Percentiles rank a stretch among this genome's conserved stretches.
These are phyloP conservation scores for Corythornis leucogaster DNA, from an alignment of 2,797 vertebrate genomes.

Conservation along the genomic window DNA sequence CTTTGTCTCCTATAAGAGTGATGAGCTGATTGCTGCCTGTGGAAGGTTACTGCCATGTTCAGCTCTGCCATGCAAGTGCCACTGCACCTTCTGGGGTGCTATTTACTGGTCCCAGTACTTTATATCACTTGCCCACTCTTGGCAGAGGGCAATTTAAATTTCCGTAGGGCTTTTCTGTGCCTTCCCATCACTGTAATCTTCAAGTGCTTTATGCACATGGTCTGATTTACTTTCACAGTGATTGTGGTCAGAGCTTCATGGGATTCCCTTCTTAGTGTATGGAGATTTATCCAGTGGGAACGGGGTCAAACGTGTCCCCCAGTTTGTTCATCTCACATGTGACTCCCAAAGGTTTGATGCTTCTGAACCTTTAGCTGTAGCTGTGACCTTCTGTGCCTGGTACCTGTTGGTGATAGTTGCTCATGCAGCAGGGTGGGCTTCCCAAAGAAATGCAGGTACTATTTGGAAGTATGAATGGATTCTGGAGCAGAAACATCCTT, in stretches of 20 bases:
- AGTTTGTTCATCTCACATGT: neutral
- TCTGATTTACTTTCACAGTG: neutral
- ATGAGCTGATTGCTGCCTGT: neutral
- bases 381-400: neutral
- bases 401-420: neutral
- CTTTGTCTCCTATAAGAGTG: too few species aligned
- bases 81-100: neutral
- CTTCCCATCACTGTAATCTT: neutral
- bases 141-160: neutral
- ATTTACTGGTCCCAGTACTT: neutral
- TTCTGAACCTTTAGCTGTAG: neutral
- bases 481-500: neutral
- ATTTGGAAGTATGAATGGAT: neutral
- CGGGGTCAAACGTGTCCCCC: neutral
- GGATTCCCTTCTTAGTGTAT: neutral
- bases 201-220: neutral
- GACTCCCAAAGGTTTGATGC: neutral
- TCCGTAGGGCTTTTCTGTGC: neutral
- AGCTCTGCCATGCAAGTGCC: neutral
- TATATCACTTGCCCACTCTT: neutral
- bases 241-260: neutral
- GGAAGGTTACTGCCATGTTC: neutral
- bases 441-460: neutral
- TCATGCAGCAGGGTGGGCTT: neutral
- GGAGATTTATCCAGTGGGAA: neutral